Evolutionary conservation across 2,888 invertebrate genomes (phyloP).

Genomic region (Rotaria socialis): DNA sequence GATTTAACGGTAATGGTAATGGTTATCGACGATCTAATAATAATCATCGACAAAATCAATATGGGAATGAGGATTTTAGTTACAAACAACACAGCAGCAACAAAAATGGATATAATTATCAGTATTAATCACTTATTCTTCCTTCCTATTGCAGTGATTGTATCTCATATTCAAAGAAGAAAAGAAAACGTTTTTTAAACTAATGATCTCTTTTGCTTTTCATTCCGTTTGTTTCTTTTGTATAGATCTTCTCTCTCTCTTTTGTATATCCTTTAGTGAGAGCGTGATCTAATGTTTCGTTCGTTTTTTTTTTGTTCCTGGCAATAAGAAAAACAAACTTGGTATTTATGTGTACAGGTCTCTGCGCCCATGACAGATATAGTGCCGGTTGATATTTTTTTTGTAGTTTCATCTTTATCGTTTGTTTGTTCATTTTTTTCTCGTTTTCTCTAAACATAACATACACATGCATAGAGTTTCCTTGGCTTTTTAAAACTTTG

Average conservation of each 20-base stretch:
- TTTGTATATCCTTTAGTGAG: conserved; percentile 1
- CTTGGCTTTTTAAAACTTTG: background rate
- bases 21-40: background rate
- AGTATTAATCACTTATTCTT: background rate
- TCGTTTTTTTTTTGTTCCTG: background rate
- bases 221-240: background rate
- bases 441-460: background rate
- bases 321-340: background rate
- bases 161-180: background rate
- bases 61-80: background rate
- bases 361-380: background rate
- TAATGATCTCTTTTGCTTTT: background rate
- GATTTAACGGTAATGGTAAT: background rate
- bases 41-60: background rate
- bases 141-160: background rate
- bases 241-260: background rate
- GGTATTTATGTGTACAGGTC: background rate
- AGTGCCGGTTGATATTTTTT: background rate
- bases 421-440: background rate
- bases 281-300: background rate
- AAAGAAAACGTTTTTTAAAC: background rate
- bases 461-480: background rate
- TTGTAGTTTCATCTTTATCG: background rate
- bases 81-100: background rate
- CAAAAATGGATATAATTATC: background rate